phyloP scores from a whole-genome alignment of 2,113 vertebrate species.

The Regulus satrapa region DNA sequence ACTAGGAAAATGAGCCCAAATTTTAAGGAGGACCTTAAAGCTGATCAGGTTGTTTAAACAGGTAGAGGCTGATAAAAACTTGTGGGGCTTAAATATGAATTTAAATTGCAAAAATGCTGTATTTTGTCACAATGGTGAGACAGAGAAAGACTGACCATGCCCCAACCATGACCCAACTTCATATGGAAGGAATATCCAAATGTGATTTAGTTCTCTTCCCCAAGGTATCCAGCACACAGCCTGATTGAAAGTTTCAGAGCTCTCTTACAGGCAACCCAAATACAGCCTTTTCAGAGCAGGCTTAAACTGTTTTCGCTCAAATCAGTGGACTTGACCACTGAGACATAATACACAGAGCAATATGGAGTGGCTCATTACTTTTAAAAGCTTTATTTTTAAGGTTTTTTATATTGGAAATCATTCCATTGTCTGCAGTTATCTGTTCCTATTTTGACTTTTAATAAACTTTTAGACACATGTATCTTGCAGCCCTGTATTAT shows the following conservation, averaged over 20 bases:
- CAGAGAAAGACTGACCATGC: background rate
- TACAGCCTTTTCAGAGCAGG: background rate
- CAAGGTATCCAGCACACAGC: background rate
- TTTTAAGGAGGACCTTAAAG: background rate
- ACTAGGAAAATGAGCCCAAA: background rate
- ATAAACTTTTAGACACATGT: background rate
- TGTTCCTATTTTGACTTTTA: background rate
- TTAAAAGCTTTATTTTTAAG: background rate
- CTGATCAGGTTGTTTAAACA: background rate
- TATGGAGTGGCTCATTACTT: background rate
- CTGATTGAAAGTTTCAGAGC: background rate
- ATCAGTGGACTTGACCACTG: background rate
- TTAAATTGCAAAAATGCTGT: background rate
- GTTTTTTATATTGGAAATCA: background rate
- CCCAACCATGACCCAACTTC: background rate
- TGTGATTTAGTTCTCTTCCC: background rate
- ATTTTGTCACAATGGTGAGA: background rate
- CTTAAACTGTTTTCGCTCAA: background rate
- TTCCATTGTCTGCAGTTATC: background rate
- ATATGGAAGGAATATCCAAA: background rate
- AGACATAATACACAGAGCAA: background rate
- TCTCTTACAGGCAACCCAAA: background rate
- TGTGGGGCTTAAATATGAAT: background rate
- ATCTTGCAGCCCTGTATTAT: background rate
- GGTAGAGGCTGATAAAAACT: background rate